Evolutionary conservation across 2,797 vertebrate species (phyloP), one percentile per base, ranked within the genome.

Genomic region (Lophotriccus pileatus): DNA sequence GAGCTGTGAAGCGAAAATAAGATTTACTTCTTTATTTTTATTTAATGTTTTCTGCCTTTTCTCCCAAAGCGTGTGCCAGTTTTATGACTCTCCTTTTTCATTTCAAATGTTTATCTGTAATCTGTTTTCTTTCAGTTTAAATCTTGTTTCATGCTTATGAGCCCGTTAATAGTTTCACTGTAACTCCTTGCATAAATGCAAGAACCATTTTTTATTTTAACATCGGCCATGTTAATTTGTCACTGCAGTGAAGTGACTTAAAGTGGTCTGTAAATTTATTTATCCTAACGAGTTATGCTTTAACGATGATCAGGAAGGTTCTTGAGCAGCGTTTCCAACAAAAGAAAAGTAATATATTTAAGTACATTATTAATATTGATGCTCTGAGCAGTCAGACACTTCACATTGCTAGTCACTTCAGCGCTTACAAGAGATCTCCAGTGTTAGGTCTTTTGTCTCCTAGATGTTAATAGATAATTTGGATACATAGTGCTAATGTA

Each of bases 11-110:
- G 56, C 34, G 39, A 93, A 93, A 94, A 78, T 49, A 89, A 90
- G 81, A 86, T 94, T 91, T 91, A 73, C 56, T 95, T 27, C 73
- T 86, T 84, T 72, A 88, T 88, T 91, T 89, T 82, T 91, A 79
- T 85, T 72, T 75, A 74, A 72, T 89, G 68, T 52, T 91, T 94
- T 88, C 56, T 89, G 62, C 73, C 44, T 82, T 73, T 92, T 87
- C 60, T 92, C 58, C 89, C 3, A 0, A 93, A 94, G 76, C 7
- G 4, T 73, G 52, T 76, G 56, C 80, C 20, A 30, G 20, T 79
- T 93, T 87, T 81, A 93, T 73, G 83, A 68, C 36, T 88, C 76
- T 79, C 43, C 43, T 91, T 87, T 93, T 96, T 95, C 47, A 86
- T 91, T 92, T 81, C 12, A 27, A 84, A 24, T 92, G 44, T 76